Base-by-base conservation (phyloP, 2,888 invertebrate species). In the Tipula confusa region DNA sequence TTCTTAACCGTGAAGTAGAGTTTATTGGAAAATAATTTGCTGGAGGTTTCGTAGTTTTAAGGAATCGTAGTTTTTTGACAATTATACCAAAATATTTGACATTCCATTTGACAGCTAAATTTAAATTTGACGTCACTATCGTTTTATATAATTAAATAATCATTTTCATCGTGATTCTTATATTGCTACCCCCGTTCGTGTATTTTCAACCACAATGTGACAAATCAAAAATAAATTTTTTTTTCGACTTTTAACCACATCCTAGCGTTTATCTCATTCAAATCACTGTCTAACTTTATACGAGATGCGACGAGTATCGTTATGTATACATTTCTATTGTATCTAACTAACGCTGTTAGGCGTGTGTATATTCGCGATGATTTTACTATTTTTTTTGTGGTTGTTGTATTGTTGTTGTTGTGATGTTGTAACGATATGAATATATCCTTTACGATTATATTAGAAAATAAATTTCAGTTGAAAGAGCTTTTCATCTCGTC, bases 351-450 rank as follows among this genome's bases (percentile, higher is more conserved):
- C 24, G 64, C 64, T 64, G 18, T 64, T 64, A 24, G 64, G 64
- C 64, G 64, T 64, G 43, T 43, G 5, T 43, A 43, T 43, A 43
- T 15, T 5, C 43, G 43, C 15, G 64, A 64, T 64, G 64, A 64
- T 64, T 64, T 64, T 64, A 64, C 64, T 24, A 64, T 64, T 64
- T 64, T 64, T 64, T 43, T 38, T n/a, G n/a, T n/a, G n/a, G n/a
- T n/a, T n/a, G n/a, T n/a, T n/a, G n/a, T n/a, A n/a, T n/a, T n/a
- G n/a, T n/a, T n/a, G n/a, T n/a, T n/a, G n/a, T n/a, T n/a, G n/a
- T n/a, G n/a, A 38, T 13, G 2, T 43, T 11, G 64, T 24, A 24
- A 24, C 64, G 24, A 64, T 43, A 43, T 43, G 43, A 64, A 64
- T 64, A 64, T 64, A 64, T 64, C 64, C 64, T 24, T 64, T 24